Base-by-base conservation (phyloP, 2,888 invertebrate species). In the Hetaerina titia region DNA sequence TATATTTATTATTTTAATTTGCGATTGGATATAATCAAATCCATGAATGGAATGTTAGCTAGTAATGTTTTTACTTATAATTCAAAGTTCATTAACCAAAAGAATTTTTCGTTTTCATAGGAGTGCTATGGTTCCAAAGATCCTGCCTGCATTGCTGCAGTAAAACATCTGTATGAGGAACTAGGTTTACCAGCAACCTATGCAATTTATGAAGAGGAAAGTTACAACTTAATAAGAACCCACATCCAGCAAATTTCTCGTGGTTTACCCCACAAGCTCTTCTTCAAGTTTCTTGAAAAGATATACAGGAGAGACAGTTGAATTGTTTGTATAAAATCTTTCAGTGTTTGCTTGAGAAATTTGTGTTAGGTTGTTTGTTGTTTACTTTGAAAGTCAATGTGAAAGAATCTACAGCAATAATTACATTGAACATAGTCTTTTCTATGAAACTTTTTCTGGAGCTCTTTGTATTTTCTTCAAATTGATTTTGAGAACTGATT, bases 211-310 rank as follows among this genome's bases (percentile, higher is more conserved):
- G 99, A 99, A 97, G 98, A 98, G 96, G 98, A 98, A 96, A 98
- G 98, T 22, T 98, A 98, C 96, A 98, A 98, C 96, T 97, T 98
- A 96, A 98, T 99, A 96, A 98, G 98, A 96, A 98, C 98, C 9
- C 98, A 98, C 96, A 98, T 99, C 96, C 98, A 98, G 96, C 98
- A 98, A 97, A 98, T 98, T 95, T 98, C 98, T 0, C 97, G 98
- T 74, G 98, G 98, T 60, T 97, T 99, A 60, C 98, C 98, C 0
- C 98, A 98, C 96, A 98, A 98, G 95, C 96, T 98, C 95, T 99
- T 99, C 97, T 98, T 98, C 96, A 98, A 98, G 96, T 98, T 98
- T 96, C 97, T 99, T 96, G 98, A 98, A 95, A 98, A 98, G 96
- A 98, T 99, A 96, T 98, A 98, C 96, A 89, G 95, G 45, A 90